Conservation (phyloP, 1,140 invertebrate species). For the Trichogramma pretiosum region DNA sequence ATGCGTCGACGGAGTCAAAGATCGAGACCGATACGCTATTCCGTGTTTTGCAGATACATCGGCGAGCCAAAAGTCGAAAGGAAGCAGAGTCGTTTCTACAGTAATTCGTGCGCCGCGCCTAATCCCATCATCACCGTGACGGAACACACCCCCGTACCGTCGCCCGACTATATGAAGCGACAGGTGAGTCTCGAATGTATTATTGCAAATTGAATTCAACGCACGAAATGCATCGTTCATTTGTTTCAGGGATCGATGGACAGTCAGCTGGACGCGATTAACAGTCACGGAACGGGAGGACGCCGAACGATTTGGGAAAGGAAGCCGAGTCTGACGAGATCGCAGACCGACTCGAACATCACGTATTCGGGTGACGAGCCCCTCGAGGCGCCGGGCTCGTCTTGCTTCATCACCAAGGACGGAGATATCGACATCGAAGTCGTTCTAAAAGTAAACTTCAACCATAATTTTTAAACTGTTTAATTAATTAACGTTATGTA, state of each 20-base stretch:
- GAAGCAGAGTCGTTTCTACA: conserved; percentile 40
- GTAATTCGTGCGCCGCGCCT: conserved; percentile 46
- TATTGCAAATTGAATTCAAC: not conserved
- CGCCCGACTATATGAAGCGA: conserved; percentile 70
- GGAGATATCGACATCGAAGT: conserved; percentile 88
- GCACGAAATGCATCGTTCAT: not conserved
- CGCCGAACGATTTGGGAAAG: conserved; percentile 52
- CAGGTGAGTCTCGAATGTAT: conserved; percentile 50
- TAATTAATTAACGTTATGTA: not conserved
- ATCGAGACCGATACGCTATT: too few species aligned
- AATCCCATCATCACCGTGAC: conserved; percentile 96
- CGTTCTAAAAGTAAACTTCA: conserved; percentile 75
- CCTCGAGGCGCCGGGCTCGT: conserved; percentile 79
- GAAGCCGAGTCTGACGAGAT: conserved; percentile 68
- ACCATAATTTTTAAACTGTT: not conserved
- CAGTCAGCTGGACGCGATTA: conserved; percentile 67
- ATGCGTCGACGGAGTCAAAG: too few species aligned
- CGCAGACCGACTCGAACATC: conserved; percentile 91
- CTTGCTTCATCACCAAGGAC: conserved; percentile 87
- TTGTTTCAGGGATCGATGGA: conserved; percentile 61
- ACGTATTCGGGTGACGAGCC: conserved; percentile 72
- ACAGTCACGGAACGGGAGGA: conserved; percentile 49
- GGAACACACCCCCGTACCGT: conserved; percentile 83
- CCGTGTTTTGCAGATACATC: too few species aligned
- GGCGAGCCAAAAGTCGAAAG: conserved; percentile 39